Percentiles rank a stretch among this genome's conserved stretches.
phyloP scores from a whole-genome alignment of 2,888 invertebrate species.

The Diarsia dahlii region DNA sequence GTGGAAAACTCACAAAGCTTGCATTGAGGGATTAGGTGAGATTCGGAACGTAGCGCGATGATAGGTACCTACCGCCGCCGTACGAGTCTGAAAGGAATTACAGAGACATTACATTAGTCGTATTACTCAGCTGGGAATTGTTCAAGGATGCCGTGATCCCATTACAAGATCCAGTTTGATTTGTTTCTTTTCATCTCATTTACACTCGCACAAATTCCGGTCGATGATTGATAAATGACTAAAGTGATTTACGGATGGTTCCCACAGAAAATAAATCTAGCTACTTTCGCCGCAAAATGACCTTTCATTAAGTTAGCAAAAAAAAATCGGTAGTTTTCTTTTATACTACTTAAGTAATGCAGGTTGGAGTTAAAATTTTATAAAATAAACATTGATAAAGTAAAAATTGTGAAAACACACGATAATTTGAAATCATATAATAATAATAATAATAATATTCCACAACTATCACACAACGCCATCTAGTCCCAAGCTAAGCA shows the following conservation, averaged over 20 bases:
- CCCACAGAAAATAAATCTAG: conserved; percentile 37
- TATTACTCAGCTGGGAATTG: conserved; percentile 64
- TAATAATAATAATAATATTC: no score
- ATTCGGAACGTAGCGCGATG: conserved; percentile 31
- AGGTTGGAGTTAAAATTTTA: neutral
- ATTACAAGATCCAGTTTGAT: conserved; percentile 42
- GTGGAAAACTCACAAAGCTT: conserved; percentile 65
- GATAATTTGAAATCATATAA: neutral
- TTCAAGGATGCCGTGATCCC: conserved; percentile 50
- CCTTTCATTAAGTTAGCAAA: conserved; percentile 21
- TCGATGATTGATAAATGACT: conserved; percentile 61
- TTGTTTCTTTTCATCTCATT: conserved; percentile 43
- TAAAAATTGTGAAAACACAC: neutral
- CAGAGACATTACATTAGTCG: conserved; percentile 67
- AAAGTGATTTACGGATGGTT: conserved; percentile 43
- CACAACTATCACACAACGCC: no score
- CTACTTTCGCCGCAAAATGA: conserved; percentile 23
- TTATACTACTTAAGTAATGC: neutral
- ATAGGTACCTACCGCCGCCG: conserved; percentile 23
- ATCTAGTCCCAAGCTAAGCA: no score
- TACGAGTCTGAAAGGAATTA: conserved; percentile 65
- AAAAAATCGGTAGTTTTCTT: conserved; percentile 6
- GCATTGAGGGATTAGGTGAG: conserved; percentile 65
- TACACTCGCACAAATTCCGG: conserved; percentile 23
- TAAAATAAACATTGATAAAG: neutral